phyloP scores from a whole-genome alignment of 2,888 invertebrate genomes.

The Amblyteles armatorius region DNA sequence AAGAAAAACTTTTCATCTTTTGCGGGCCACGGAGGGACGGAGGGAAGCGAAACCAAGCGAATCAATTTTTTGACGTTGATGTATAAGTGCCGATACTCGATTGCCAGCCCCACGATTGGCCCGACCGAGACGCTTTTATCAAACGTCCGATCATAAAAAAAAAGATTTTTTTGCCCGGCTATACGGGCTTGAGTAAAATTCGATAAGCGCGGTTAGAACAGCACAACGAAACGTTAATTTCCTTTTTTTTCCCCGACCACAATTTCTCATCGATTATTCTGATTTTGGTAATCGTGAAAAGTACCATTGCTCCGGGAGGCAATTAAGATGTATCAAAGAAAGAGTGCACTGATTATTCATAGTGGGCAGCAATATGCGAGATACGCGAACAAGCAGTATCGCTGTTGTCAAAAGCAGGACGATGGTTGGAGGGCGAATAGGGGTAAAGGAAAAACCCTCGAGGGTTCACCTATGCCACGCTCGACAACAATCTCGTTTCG shows the following conservation, averaged over 20 bases:
- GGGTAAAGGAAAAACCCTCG: neutral
- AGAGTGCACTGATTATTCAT: neutral
- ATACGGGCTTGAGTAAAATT: neutral
- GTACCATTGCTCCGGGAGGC: neutral
- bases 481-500: slow-evolving; percentile 2
- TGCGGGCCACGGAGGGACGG: neutral
- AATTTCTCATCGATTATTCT: neutral
- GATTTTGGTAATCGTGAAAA: neutral
- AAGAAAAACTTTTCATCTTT: slow-evolving; percentile 59
- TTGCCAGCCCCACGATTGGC: neutral
- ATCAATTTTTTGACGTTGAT: slow-evolving; percentile 53
- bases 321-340: neutral
- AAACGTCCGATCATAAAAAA: too few species aligned
- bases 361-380: neutral
- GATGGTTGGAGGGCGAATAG: neutral
- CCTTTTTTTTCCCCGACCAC: neutral
- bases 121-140: neutral
- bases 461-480: neutral
- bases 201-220: neutral
- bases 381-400: neutral
- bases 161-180: neutral
- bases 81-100: slow-evolving; percentile 8
- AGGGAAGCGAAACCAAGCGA: slow-evolving; percentile 1
- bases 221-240: neutral
- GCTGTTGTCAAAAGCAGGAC: neutral